Evolutionary conservation across 2,113 vertebrate species (phyloP).

Genomic region (Dipodomys spectabilis): DNA sequence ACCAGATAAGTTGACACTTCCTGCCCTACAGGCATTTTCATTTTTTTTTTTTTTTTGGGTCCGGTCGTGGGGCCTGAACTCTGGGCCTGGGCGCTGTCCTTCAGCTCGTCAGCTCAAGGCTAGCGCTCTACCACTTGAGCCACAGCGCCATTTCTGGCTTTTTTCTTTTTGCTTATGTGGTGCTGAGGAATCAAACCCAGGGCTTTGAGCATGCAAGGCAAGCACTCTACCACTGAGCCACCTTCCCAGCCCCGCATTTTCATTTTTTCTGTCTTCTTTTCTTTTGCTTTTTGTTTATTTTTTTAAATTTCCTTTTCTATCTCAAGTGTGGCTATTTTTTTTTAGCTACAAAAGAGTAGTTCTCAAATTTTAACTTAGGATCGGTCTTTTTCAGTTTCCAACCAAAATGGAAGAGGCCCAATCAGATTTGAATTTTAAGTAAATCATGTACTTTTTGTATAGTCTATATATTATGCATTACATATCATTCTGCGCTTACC

Average conservation of each 20-base stretch:
- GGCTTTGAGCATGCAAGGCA: too few relatives aligned
- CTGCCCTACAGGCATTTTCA: background rate
- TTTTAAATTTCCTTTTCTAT: background rate
- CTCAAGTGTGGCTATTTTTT: background rate
- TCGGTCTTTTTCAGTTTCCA: background rate
- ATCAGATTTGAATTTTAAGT: slow-evolving; percentile 6
- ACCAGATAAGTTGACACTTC: background rate
- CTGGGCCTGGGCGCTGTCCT: too few relatives aligned
- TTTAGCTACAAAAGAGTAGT: background rate
- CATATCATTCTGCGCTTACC: background rate
- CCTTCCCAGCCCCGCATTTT: too few relatives aligned
- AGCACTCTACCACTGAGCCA: too few relatives aligned
- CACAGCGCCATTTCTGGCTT: too few relatives aligned
- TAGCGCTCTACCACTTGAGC: too few relatives aligned
- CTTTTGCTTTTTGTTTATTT: background rate
- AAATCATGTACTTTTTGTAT: background rate
- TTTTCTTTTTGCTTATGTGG: too few relatives aligned
- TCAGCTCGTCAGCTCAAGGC: too few relatives aligned
- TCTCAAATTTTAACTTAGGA: background rate
- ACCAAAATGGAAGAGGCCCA: background rate
- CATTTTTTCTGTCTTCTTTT: background rate
- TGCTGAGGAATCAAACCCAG: too few relatives aligned
- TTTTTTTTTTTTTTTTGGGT: too few relatives aligned
- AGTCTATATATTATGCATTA: background rate
- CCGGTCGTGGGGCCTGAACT: too few relatives aligned